phyloP scores from a whole-genome alignment of 92 coral and sea anemone genomes.

The Porites cylindrica region DNA sequence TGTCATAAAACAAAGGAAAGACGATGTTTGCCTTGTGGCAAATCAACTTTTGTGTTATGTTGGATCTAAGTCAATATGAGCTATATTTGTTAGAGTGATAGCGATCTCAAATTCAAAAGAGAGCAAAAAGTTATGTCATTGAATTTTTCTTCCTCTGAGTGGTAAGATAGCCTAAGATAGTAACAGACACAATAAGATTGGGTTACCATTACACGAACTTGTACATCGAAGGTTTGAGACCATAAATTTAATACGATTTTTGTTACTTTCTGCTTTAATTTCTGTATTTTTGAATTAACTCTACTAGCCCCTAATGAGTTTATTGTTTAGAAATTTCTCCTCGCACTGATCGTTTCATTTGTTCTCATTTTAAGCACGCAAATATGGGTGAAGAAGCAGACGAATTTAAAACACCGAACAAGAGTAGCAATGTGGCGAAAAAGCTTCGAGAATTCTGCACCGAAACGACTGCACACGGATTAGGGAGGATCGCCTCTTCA shows the following conservation, averaged over 20 bases:
- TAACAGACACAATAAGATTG: too few relatives aligned
- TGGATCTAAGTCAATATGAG: not conserved
- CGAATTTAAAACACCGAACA: not conserved
- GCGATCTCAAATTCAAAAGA: not conserved
- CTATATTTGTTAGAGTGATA: not conserved
- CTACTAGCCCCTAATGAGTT: not conserved
- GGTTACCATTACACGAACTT: too few relatives aligned
- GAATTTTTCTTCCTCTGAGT: not conserved
- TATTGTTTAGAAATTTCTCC: not conserved
- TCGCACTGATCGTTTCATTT: not conserved
- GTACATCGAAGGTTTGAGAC: not conserved
- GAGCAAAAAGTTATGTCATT: not conserved
- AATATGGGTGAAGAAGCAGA: not conserved
- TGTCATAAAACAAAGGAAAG: not conserved
- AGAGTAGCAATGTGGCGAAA: not conserved
- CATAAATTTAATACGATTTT: not conserved
- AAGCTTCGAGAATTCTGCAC: conserved; percentile 11
- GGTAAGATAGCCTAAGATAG: too few relatives aligned
- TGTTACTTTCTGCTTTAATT: not conserved
- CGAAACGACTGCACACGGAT: conserved; percentile 26
- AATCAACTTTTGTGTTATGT: not conserved
- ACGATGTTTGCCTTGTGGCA: conserved; percentile 7
- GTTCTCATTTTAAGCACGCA: not conserved
- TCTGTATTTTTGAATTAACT: not conserved
- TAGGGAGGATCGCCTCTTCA: conserved; percentile 7